These are phyloP conservation scores for Odontomyia ornata DNA, from an alignment of 2,888 invertebrate species.

Conservation along the genomic window DNA sequence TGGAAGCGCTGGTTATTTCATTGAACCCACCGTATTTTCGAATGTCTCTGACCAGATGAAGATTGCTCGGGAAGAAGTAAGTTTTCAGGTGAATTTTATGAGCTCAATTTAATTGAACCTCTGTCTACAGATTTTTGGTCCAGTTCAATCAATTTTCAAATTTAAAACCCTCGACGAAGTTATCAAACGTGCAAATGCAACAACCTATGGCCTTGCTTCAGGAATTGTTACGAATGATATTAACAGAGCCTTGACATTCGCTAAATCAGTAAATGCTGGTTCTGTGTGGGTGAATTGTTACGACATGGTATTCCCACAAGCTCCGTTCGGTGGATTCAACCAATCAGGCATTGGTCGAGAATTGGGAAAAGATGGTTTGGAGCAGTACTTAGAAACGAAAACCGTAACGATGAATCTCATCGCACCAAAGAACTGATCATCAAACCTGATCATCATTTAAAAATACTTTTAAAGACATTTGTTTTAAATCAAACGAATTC, in stretches of 20 bases:
- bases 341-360: slow-evolving; percentile 88
- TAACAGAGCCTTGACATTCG: slow-evolving; percentile 77
- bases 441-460: too few species aligned
- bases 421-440: background rate
- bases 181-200: slow-evolving; percentile 82
- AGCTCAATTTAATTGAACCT: slow-evolving; percentile 31
- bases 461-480: too few species aligned
- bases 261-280: slow-evolving; percentile 79
- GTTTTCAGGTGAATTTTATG: background rate
- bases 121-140: slow-evolving; percentile 85
- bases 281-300: slow-evolving; percentile 76
- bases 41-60: slow-evolving; percentile 80
- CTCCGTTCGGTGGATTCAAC: slow-evolving; percentile 90
- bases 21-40: slow-evolving; percentile 83
- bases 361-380: slow-evolving; percentile 79
- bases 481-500: too few species aligned
- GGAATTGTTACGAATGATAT: slow-evolving; percentile 84
- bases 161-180: slow-evolving; percentile 78
- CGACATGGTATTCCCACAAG: slow-evolving; percentile 68
- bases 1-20: slow-evolving; percentile 77
- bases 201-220: slow-evolving; percentile 83
- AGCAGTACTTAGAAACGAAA: slow-evolving; percentile 81
- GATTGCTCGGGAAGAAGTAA: slow-evolving; percentile 79
- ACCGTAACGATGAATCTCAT: slow-evolving; percentile 71
- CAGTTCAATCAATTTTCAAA: slow-evolving; percentile 86